Evolutionary conservation across 2,113 vertebrate genomes (phyloP), one percentile per base, ranked within the genome.

Genomic region (Atherinomorus stipes): DNA sequence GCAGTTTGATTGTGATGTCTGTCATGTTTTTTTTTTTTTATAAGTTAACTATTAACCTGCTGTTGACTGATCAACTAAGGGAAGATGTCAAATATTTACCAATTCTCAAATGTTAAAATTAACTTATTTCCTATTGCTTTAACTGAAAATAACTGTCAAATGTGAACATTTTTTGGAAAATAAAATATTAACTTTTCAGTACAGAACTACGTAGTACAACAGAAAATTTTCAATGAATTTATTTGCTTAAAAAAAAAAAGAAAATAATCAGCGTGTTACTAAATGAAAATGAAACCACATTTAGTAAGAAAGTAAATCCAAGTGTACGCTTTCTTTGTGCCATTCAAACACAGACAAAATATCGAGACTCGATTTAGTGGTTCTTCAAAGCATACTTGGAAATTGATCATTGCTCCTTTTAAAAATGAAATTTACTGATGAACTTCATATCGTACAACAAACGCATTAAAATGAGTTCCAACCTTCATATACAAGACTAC

Each of bases 271-370:
- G 42, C 78, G 79, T 56, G 61, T 54, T 81, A 81, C 75, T 64
- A 75, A 49, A 76, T 83, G 73, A 87, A 89, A 85, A 89, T 83
- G 28, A 89, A 86, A 88, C 74, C 85, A 83, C 69, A 85, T 87
- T 82, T 81, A 85, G 67, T 82, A 64, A 74, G 64, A 81, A 64
- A 74, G 63, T 71, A 68, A 88, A 86, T 79, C 53, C 16, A 79
- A 65, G 58, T 68, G 42, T 73, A 61, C 45, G 49, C 40, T 74
- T 74, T 54, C 59, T 68, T 54, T 42, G 76, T 74, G 8, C 60
- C 50, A 34, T 28, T 52, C 22, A 86, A 85, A 89, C 81, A 83
- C 78, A 70, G 82, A 74, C 80, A 61, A 77, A 77, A 84, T 71
- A 51, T 37, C 34, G 21, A 59, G 34, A 71, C 50, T n/a, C 54